Percentiles rank a stretch among this genome's conserved stretches.
These are phyloP conservation scores for Bradynema listronoti DNA, from an alignment of 1,140 invertebrate genomes.

Conservation along the genomic window DNA sequence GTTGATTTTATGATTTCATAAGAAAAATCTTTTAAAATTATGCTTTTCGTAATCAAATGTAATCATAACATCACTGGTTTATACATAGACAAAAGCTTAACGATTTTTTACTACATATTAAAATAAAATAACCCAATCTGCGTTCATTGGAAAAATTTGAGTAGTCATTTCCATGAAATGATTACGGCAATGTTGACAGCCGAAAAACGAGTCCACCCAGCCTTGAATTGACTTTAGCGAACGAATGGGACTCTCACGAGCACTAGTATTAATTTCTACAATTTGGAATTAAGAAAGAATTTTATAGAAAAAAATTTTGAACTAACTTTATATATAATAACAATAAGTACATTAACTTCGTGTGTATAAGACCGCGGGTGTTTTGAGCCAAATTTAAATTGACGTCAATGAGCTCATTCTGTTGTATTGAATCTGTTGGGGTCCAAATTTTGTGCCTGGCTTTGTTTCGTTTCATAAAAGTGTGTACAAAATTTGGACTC, in stretches of 20 bases:
- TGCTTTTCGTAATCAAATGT: background rate
- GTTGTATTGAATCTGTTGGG: slow-evolving; percentile 2
- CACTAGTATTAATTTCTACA: slow-evolving; percentile 2
- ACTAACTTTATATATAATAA: slow-evolving; percentile 3
- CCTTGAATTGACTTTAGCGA: slow-evolving; percentile 54
- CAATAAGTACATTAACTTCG: too few species aligned
- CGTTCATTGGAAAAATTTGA: slow-evolving; percentile 53
- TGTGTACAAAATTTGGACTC: too few species aligned
- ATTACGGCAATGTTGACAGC: slow-evolving; percentile 50
- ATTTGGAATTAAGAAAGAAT: too few species aligned
- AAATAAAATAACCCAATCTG: slow-evolving; percentile 54
- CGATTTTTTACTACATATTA: slow-evolving; percentile 33
- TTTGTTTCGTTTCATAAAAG: too few species aligned
- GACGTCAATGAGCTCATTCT: background rate
- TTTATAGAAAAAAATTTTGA: slow-evolving; percentile 40
- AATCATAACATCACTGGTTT: background rate
- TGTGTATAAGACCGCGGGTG: too few species aligned
- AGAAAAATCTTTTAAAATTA: background rate
- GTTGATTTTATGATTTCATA: background rate
- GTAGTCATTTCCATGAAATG: slow-evolving; percentile 58
- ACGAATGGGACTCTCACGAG: slow-evolving; percentile 35
- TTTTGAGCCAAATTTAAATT: too few species aligned
- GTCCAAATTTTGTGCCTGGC: slow-evolving; percentile 35
- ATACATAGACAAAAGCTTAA: slow-evolving; percentile 28
- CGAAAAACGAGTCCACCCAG: slow-evolving; percentile 57